Conservation (phyloP, 2,113 vertebrate genomes). For the Psammodynastes pulverulentus region DNA sequence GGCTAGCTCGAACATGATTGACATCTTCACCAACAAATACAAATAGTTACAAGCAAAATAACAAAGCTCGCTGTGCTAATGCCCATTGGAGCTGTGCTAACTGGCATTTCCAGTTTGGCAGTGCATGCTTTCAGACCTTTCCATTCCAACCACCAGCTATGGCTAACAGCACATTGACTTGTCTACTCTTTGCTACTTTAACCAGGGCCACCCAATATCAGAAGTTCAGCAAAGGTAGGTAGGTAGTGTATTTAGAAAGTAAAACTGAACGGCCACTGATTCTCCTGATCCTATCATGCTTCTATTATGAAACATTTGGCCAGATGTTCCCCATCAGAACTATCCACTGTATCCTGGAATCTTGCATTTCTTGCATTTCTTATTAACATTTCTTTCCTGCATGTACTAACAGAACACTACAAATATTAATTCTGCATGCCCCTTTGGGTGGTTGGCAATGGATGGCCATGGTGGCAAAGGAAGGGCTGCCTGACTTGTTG, state of each 20-base stretch:
- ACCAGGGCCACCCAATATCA: slow-evolving; percentile 7
- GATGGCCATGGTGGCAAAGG: neutral
- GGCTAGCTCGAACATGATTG: slow-evolving; percentile 44
- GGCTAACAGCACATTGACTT: slow-evolving; percentile 25
- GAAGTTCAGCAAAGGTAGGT: slow-evolving; percentile 17
- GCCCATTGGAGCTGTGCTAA: slow-evolving; percentile 47
- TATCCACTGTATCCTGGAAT: neutral
- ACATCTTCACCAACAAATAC: slow-evolving; percentile 47
- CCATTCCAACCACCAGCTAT: slow-evolving; percentile 16
- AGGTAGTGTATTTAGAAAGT: neutral
- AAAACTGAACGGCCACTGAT: neutral
- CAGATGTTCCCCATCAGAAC: neutral
- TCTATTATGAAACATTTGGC: neutral
- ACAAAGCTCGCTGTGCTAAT: slow-evolving; percentile 31
- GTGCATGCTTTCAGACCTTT: slow-evolving; percentile 3
- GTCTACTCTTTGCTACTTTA: neutral
- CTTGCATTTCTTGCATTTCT: neutral
- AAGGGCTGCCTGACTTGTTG: neutral
- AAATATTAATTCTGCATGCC: neutral
- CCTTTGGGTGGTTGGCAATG: neutral
- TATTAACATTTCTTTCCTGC: slow-evolving; percentile 9
- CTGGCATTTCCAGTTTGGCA: slow-evolving; percentile 61
- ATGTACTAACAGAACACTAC: neutral
- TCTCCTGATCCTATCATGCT: neutral
- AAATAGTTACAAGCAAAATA: slow-evolving; percentile 3